Evolutionary conservation across 2,113 vertebrate genomes (phyloP), one percentile per base, ranked within the genome.

Genomic region (Deroptyus accipitrinus): DNA sequence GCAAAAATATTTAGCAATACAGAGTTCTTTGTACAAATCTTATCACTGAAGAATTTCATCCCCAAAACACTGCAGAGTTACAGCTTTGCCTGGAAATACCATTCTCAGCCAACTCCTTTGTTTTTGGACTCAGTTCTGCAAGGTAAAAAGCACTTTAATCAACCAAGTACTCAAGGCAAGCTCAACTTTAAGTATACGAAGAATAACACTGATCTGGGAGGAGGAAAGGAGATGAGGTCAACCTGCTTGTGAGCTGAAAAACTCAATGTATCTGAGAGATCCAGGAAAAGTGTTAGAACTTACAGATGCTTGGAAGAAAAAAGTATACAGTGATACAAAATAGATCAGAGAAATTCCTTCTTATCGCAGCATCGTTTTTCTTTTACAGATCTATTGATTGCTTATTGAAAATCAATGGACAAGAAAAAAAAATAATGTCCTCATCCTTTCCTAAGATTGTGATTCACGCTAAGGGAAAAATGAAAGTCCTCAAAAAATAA

Each of bases 261-360:
- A 2, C 14, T 54, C 18, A 49, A 4, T 16, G 15, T 39, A 11
- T 31, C 16, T 66, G 39, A 13, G 11, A 63, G 28, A 55, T 33
- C 5, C 17, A 8, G 78, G 16, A 82, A 6, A 74, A 90, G 17
- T 1, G 1, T 44, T 74, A 72, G 35, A 54, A 30, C 15, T 37
- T 73, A 68, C 2, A 80, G 10, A 23, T 52, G 9, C 13, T 59
- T 22, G 11, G 76, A 83, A 7, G 4, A 1, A 18, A 48, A 62
- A 52, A 64, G 0, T 3, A 18, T 7, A 11, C 3, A 8, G 1
- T 23, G 17, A 51, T 13, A 7, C 23, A 35, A 5, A 4, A 75
- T 78, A 82, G 55, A 5, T 17, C 23, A 67, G 23, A 86, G 13
- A 70, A 62, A 83, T 37, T 88, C 22, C 24, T 73, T 75, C 11